Evolutionary conservation across 2,888 invertebrate species (phyloP), one percentile per base, ranked within the genome.

Genomic region (Xestoiulus laeticollis): DNA sequence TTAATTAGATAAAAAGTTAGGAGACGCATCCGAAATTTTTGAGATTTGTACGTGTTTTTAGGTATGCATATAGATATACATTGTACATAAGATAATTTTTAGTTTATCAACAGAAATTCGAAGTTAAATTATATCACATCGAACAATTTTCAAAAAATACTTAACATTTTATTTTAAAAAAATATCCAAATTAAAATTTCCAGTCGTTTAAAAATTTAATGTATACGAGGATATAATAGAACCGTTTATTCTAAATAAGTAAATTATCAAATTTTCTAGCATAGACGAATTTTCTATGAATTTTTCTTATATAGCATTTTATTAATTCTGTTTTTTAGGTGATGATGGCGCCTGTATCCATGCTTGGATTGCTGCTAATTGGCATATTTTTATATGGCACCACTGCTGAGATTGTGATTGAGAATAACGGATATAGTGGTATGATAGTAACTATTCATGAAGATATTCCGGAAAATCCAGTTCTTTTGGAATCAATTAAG

Each of bases 401-500:
- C 78, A 78, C 78, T 30, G 78, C 30, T 78, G 78, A 78, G 78
- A 30, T 78, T 78, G 30, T 78, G 78, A 16, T 78, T 14, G 78
- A 78, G 1, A n/a, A 38, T 16, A 85, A 85, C 38, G 85, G 85
- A 14, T 85, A 85, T 32, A 22, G 85, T 26, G 43, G 43, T 12
- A 19, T 85, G 12, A n/a, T 43, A 8, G 38, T 85, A n/a, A 26
- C 22, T 19, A 85, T 85, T 8, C 38, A 85, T 26, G 85, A 85
- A 85, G n/a, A 85, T 26, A 26, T 85, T 85, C 22, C 85, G 22
- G 85, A 85, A 85, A 44, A 38, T 44, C 44, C 26, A 85, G 10
- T 12, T 2, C 26, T 85, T 12, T 26, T 85, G 85, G 43, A 85
- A 38, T 43, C 38, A 14, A 44, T 85, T 44, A 85, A 85, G 85